Conservation (phyloP, 2,113 vertebrate species). For the Pseudopipra pipra region DNA sequence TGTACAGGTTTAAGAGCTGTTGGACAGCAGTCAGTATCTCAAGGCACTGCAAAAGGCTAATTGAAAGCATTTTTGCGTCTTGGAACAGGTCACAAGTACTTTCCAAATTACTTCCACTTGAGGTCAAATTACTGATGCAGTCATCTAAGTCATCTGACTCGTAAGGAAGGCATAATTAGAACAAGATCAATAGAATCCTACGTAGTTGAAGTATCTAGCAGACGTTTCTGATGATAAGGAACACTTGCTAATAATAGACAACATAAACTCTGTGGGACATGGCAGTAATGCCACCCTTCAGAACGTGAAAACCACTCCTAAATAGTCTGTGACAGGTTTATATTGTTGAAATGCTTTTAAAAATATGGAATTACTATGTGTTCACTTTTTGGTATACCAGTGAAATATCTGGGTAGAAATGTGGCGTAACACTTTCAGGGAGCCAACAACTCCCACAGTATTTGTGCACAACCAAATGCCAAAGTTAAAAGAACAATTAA, state of each 20-base stretch:
- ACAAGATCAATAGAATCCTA: slow-evolving; percentile 36
- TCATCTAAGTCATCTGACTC: slow-evolving; percentile 20
- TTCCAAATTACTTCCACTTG: slow-evolving; percentile 52
- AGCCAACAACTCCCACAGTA: neutral
- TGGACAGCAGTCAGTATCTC: neutral
- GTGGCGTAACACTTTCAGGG: neutral
- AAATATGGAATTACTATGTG: neutral
- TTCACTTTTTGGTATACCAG: neutral
- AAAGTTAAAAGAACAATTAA: neutral
- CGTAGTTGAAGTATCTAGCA: slow-evolving; percentile 11
- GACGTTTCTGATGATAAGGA: slow-evolving; percentile 6
- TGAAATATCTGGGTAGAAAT: neutral
- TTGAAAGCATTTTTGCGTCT: slow-evolving; percentile 10
- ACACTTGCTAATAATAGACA: slow-evolving; percentile 13
- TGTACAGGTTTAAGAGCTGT: neutral
- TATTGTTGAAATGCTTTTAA: neutral
- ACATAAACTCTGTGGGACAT: neutral
- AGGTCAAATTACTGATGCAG: slow-evolving; percentile 50
- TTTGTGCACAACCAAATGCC: neutral
- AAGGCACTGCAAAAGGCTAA: slow-evolving; percentile 15
- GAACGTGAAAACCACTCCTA: neutral
- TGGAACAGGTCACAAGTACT: slow-evolving; percentile 4
- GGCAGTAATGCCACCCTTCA: neutral
- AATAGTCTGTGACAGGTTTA: neutral
- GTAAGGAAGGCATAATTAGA: slow-evolving; percentile 45